Evolutionary conservation across 2,113 vertebrate species (phyloP), one percentile per base, ranked within the genome.

Genomic region (Eulacestoma nigropectus): DNA sequence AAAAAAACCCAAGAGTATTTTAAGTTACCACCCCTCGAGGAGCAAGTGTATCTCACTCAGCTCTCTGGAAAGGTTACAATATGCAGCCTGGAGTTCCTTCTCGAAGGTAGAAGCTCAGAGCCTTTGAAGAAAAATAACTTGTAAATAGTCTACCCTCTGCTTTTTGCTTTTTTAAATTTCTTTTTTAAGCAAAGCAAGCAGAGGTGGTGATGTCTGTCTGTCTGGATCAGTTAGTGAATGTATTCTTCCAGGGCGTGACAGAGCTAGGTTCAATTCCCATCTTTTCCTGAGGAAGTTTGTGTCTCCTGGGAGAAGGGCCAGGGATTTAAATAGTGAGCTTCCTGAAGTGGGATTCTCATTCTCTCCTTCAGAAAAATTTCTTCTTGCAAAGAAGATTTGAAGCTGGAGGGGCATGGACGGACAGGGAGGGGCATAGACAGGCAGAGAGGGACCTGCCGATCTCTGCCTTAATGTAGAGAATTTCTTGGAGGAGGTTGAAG

Each of bases 21-120:
- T 93, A 92, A 94, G 90, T 86, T 93, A 59, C 92, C 94, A 35
- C 90, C 85, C n/a, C 0, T 80, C 83, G 32, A 94, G 53, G 75
- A 95, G 49, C 67, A 65, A 82, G 32, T 7, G 0, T 67, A 18
- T 93, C 76, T 90, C 44, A 22, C 33, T 79, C 23, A 35, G 47
- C 55, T 80, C 21, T 70, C 50, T 53, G 23, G 20, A 80, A 88
- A 70, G 83, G 68, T 87, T 93, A 29, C 47, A 11, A 7, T 72
- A 21, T 32, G 62, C 78, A 90, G 68, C 59, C 41, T 84, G 29
- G 44, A 76, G 39, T 85, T 79, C 41, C 26, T 94, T 84, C 67
- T 84, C 0, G 0, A 55, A 90, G 42, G 72, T 8, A 46, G 46
- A 85, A 76, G 39, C n/a, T 37, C 20, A n/a, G n/a, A 94, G 26